Percentiles rank a stretch among this genome's conserved stretches.
Conservation (phyloP, 2,113 vertebrate genomes). For the Solenodon paradoxus region DNA sequence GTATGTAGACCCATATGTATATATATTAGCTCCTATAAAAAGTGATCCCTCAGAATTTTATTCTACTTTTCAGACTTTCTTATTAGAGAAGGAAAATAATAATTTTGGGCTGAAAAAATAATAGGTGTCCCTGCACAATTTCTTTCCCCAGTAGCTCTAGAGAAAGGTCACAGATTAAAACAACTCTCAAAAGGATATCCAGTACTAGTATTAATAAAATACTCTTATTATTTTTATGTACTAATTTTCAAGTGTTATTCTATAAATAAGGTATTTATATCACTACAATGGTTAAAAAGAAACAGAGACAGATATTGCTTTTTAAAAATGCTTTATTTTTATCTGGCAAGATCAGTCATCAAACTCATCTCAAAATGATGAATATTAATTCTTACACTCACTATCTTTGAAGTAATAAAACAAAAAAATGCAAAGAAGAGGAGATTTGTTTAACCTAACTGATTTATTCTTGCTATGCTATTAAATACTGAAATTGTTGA, state of each 20-base stretch:
- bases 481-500: neutral
- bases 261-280: neutral
- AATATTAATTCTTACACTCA: neutral
- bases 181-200: neutral
- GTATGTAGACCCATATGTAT: neutral
- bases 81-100: neutral
- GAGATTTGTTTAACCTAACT: neutral
- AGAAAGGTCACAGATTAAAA: neutral
- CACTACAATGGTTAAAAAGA: neutral
- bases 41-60: neutral
- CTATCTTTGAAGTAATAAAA: neutral
- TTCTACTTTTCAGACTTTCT: neutral
- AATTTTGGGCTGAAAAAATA: neutral
- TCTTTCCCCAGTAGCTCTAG: neutral
- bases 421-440: neutral
- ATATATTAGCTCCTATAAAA: neutral
- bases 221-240: neutral
- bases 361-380: neutral
- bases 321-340: too few relatives aligned
- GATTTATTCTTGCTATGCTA: neutral
- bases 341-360: neutral
- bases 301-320: neutral
- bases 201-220: neutral
- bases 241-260: neutral
- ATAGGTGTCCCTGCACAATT: neutral